These are phyloP conservation scores for Onychomys arenicola DNA, from an alignment of 2,797 vertebrate species.

Conservation along the genomic window DNA sequence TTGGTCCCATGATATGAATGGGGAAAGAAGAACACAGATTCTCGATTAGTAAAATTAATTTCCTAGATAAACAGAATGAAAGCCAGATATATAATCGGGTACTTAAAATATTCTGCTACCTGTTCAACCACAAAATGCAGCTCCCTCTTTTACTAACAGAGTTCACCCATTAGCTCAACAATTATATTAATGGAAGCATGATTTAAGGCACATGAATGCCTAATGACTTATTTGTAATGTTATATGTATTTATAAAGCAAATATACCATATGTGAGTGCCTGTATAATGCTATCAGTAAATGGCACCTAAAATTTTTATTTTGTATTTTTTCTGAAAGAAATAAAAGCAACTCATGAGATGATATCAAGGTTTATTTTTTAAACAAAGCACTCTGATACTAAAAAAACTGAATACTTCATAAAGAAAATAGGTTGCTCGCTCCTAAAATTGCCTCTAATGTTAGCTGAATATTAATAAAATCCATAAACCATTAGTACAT, in stretches of 20 bases:
- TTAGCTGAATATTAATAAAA: slow-evolving; percentile 90
- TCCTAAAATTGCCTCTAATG: slow-evolving; percentile 86
- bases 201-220: slow-evolving; percentile 76
- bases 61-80: slow-evolving; percentile 74
- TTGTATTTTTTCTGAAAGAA: slow-evolving; percentile 62
- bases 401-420: slow-evolving; percentile 85
- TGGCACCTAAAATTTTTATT: slow-evolving; percentile 48
- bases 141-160: slow-evolving; percentile 71
- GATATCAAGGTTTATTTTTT: slow-evolving; percentile 80
- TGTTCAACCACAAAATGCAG: slow-evolving; percentile 75
- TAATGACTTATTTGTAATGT: slow-evolving; percentile 75
- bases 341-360: slow-evolving; percentile 78
- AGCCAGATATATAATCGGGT: slow-evolving; percentile 66
- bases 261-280: slow-evolving; percentile 49
- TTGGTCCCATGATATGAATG: slow-evolving; percentile 47
- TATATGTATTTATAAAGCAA: slow-evolving; percentile 66
- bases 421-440: slow-evolving; percentile 86
- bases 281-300: slow-evolving; percentile 61
- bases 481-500: slow-evolving; percentile 90
- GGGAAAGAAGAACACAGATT: slow-evolving; percentile 68
- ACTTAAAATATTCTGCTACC: slow-evolving; percentile 79
- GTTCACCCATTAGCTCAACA: slow-evolving; percentile 79
- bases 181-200: slow-evolving; percentile 81
- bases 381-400: slow-evolving; percentile 84
- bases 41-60: slow-evolving; percentile 74